A percentile compares a stretch with the other conserved stretches of the same genome.
Evolutionary conservation across 1,140 invertebrate species (phyloP).

Genomic region (Akabosia matsudoensis): DNA sequence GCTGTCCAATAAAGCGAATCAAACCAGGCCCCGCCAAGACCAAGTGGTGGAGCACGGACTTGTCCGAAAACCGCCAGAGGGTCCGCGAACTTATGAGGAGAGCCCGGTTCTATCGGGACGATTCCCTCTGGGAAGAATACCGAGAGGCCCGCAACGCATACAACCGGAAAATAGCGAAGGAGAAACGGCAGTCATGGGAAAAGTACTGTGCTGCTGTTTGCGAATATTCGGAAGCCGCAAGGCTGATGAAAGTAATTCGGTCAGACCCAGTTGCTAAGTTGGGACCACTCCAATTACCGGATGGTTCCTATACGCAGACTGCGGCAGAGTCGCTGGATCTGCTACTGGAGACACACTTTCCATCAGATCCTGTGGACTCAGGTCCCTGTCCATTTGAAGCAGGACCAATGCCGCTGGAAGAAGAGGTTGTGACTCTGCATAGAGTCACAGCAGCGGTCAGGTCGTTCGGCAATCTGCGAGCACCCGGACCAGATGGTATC

Average conservation of each 20-base stretch:
- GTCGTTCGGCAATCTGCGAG: conserved; percentile 18
- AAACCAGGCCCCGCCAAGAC: not conserved
- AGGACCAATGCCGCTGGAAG: not conserved
- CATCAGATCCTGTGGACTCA: not conserved
- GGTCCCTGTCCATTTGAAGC: too few species aligned
- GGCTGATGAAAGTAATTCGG: not conserved
- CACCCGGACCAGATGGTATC: conserved; percentile 33
- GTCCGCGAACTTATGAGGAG: not conserved
- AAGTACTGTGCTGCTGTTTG: not conserved
- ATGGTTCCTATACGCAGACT: not conserved
- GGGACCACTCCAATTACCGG: not conserved
- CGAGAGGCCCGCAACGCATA: not conserved
- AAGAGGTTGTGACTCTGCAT: not conserved
- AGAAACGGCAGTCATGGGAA: not conserved
- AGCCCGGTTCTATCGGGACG: not conserved
- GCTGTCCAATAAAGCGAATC: not conserved
- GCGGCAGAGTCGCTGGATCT: not conserved
- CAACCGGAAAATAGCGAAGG: not conserved
- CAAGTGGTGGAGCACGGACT: not conserved
- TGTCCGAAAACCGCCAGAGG: not conserved
- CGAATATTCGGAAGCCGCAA: not conserved
- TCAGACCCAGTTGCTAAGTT: not conserved
- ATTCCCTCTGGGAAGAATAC: not conserved
- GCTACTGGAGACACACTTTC: not conserved
- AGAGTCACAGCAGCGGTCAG: conserved; percentile 21